Evolutionary conservation across 2,113 vertebrate species (phyloP), one percentile per base, ranked within the genome.

Genomic region (Labeo rohita): DNA sequence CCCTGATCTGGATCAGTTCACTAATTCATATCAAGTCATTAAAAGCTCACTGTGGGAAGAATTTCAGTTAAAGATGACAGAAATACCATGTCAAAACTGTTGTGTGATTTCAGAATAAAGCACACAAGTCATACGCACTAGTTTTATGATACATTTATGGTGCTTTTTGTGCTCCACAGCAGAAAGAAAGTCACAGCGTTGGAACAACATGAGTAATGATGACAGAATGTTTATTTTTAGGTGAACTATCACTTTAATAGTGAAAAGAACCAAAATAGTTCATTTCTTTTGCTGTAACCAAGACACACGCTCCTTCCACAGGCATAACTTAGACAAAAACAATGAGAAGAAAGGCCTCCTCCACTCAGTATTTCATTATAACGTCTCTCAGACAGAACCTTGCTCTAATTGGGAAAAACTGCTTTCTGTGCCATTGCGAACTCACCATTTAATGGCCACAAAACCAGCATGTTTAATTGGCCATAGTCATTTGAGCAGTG

Each of bases 381-480:
- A n/a, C 12, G 21, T 80, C 54, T 43, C 36, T 4, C 18, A 81
- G 8, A 49, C 21, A 81, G 21, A 66, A 66, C 8, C 1, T 45
- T 28, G 50, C 28, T 78, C 23, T 78, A 78, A 77, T 54, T 77
- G 3, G 75, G 23, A n/a, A 6, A 28, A 28, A 47, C 28, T 6
- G 12, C 23, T 65, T 66, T 81, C 47, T 36, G 63, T 50, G 47
- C 63, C 63, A 8, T 0, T 21, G 9, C 36, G 45, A 36, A 70
- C 72, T 74, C 43, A 74, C 75, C 28, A 49, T 6, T 56, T 78
- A 56, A 78, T 78, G 45, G 10, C 23, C 50, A 54, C 75, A 54
- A 80, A 6, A 23, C 54, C 54, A 61, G 18, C 77, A 63, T 36
- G 34, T 56, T 78, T 34, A 78, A 78, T 78, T 39, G 15, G 28